These are phyloP conservation scores for Agapetus fuscipes DNA, from an alignment of 2,888 invertebrate species.

Conservation along the genomic window DNA sequence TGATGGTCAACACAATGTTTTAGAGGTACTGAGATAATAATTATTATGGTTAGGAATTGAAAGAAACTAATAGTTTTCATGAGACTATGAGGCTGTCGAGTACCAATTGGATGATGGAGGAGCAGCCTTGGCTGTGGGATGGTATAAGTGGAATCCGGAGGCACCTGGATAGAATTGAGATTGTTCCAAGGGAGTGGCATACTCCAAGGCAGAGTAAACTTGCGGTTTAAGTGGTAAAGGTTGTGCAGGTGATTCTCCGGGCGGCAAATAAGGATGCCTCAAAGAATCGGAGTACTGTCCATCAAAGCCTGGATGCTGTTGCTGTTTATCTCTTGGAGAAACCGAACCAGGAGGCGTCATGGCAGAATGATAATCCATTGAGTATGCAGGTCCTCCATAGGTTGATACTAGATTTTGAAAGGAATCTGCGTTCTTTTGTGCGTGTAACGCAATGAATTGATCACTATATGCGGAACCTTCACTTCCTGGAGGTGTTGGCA, in stretches of 20 bases:
- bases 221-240: conserved; percentile 82
- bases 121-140: conserved; percentile 58
- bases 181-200: conserved; percentile 64
- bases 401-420: conserved; percentile 49
- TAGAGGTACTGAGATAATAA: too few species aligned
- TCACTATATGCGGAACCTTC: conserved; percentile 68
- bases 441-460: conserved; percentile 45
- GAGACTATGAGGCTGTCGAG: conserved; percentile 61
- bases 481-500: conserved; percentile 86
- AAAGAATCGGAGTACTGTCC: conserved; percentile 57
- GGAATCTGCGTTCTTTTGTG: conserved; percentile 47
- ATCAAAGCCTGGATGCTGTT: conserved; percentile 45
- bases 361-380: conserved; percentile 80
- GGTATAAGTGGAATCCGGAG: conserved; percentile 83
- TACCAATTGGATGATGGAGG: conserved; percentile 70
- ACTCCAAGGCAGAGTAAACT: conserved; percentile 68
- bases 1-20: too few species aligned
- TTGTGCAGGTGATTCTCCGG: conserved; percentile 42
- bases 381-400: conserved; percentile 50
- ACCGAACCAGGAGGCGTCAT: conserved; percentile 98
- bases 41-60: too few species aligned
- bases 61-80: conserved; percentile 1
- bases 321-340: conserved; percentile 81
- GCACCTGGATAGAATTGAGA: conserved; percentile 77
- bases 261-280: conserved; percentile 40